Evolutionary conservation across 2,797 vertebrate species (phyloP).

Genomic region (Sebastiscus tertius): DNA sequence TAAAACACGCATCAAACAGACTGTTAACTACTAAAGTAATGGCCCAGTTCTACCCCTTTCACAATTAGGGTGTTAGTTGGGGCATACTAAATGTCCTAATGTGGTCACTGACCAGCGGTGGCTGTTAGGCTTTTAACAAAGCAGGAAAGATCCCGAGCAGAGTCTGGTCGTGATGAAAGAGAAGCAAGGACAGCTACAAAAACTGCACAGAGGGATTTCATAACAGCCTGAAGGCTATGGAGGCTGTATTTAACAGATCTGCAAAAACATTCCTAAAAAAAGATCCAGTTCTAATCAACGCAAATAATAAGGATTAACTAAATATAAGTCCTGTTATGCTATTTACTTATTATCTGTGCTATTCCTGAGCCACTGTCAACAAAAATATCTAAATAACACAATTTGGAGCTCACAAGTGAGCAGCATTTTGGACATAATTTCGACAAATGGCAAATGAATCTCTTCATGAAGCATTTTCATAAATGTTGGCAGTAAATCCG

Average conservation of each 20-base stretch:
- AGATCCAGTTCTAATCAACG: neutral
- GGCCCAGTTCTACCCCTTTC: neutral
- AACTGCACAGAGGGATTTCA: neutral
- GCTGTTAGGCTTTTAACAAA: constrained; percentile 44
- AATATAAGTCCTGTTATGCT: neutral
- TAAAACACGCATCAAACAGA: neutral
- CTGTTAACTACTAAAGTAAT: neutral
- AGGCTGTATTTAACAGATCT: constrained; percentile 6
- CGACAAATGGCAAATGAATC: neutral
- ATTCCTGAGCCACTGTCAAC: neutral
- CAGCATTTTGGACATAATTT: neutral
- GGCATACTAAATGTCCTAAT: constrained; percentile 38
- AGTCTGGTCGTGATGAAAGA: constrained; percentile 24
- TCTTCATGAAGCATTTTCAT: neutral
- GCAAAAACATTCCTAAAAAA: constrained; percentile 3
- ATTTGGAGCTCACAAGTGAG: neutral
- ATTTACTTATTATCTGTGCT: neutral
- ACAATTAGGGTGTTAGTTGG: constrained; percentile 14
- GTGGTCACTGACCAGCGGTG: constrained; percentile 38
- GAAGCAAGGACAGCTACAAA: neutral
- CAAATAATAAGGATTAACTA: constrained; percentile 3
- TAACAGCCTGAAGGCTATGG: constrained; percentile 17
- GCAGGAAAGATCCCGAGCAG: constrained; percentile 18
- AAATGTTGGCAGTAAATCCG: neutral
- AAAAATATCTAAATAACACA: neutral